These are phyloP conservation scores for Mythimna albipuncta DNA, from an alignment of 2,888 invertebrate species.

Conservation along the genomic window DNA sequence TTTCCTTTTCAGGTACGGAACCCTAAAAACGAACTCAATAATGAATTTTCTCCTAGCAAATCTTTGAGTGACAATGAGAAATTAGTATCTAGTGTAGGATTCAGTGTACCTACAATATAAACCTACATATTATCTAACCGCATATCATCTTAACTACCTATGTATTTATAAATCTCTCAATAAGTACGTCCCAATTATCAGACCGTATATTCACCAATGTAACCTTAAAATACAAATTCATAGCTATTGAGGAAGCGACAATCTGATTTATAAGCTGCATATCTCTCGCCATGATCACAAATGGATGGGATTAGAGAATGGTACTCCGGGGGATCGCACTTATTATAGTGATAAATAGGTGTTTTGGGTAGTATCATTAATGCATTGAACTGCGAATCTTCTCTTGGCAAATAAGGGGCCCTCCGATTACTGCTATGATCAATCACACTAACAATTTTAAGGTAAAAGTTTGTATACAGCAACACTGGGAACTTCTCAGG, in stretches of 20 bases:
- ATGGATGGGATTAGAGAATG: slow-evolving; percentile 16
- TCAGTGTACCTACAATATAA: too few species aligned
- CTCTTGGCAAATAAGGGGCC: not conserved
- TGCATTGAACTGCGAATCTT: not conserved
- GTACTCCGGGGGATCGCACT: slow-evolving; percentile 1
- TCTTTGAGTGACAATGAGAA: too few species aligned
- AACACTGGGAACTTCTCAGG: too few species aligned
- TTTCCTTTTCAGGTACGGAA: too few species aligned
- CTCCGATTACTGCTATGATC: not conserved
- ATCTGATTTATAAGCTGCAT: slow-evolving; percentile 37
- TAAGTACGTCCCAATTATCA: not conserved
- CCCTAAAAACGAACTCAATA: too few species aligned
- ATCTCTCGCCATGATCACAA: slow-evolving; percentile 17
- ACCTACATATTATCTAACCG: too few species aligned
- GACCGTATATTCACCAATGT: slow-evolving; percentile 9
- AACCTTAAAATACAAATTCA: slow-evolving; percentile 27
- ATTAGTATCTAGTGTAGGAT: too few species aligned
- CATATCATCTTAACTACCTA: too few species aligned
- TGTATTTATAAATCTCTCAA: too few species aligned
- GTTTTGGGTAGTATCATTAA: slow-evolving; percentile 5
- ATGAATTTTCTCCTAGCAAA: too few species aligned
- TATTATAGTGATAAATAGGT: slow-evolving; percentile 2
- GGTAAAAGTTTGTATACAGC: too few species aligned
- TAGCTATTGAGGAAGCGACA: slow-evolving; percentile 29
- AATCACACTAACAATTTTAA: not conserved